Conservation (phyloP, 2,113 vertebrate genomes). For the Furnarius figulus region DNA sequence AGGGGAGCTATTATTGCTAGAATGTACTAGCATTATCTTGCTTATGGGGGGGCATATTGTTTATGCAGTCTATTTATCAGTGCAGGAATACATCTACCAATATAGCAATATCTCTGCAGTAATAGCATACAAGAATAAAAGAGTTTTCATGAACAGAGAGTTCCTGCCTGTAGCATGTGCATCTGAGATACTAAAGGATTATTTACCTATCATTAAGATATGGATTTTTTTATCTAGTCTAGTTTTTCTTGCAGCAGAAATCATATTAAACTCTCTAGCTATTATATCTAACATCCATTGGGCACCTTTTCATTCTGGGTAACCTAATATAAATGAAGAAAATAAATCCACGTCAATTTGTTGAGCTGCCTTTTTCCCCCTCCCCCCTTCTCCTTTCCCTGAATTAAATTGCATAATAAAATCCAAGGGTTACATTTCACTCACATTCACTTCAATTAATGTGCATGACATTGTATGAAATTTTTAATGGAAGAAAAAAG, state of each 20-base stretch:
- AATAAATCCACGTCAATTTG: slow-evolving; percentile 66
- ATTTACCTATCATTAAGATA: slow-evolving; percentile 75
- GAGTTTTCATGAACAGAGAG: slow-evolving; percentile 65
- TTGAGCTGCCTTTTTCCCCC: background rate
- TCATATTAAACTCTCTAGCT: slow-evolving; percentile 59
- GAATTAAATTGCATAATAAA: slow-evolving; percentile 18
- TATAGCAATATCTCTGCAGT: slow-evolving; percentile 60
- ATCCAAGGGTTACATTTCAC: background rate
- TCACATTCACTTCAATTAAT: background rate
- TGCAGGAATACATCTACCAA: slow-evolving; percentile 51
- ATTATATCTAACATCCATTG: slow-evolving; percentile 56
- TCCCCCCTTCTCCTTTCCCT: background rate
- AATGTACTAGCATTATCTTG: slow-evolving; percentile 61
- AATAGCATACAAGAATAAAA: slow-evolving; percentile 65
- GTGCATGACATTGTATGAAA: background rate
- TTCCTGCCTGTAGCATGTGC: slow-evolving; percentile 58
- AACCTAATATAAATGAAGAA: slow-evolving; percentile 61
- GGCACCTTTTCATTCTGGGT: slow-evolving; percentile 44
- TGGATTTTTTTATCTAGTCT: slow-evolving; percentile 67
- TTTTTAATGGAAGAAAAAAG: background rate
- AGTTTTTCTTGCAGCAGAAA: slow-evolving; percentile 70
- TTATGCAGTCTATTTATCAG: slow-evolving; percentile 72
- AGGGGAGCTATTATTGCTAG: slow-evolving; percentile 53
- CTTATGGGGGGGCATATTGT: slow-evolving; percentile 67
- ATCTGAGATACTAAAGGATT: slow-evolving; percentile 66